A percentile compares a stretch with the other conserved stretches of the same genome.
Conservation (phyloP, 2,797 vertebrate species). For the Lagorchestes hirsutus region DNA sequence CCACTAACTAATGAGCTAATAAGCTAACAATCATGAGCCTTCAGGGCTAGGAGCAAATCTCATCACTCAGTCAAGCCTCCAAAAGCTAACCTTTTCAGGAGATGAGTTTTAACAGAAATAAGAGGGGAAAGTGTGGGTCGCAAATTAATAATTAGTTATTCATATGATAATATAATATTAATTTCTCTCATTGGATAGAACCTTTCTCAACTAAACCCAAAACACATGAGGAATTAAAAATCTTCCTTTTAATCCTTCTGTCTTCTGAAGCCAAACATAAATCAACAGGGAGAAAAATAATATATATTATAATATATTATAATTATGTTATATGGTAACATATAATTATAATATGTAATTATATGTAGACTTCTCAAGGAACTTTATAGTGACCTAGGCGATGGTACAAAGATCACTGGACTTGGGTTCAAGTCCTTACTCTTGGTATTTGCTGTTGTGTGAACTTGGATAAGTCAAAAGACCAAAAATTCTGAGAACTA, state of each 20-base stretch:
- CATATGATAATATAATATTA: not conserved
- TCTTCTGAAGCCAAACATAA: not conserved
- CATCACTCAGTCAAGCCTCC: not conserved
- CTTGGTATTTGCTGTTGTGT: not conserved
- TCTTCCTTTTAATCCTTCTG: constrained; percentile 15
- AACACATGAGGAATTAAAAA: not conserved
- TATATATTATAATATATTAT: no score
- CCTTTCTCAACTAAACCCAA: constrained; percentile 34
- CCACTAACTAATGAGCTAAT: not conserved
- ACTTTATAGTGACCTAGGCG: not conserved
- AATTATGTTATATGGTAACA: no score
- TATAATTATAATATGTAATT: not conserved
- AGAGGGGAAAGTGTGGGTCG: not conserved
- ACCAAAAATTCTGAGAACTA: not conserved
- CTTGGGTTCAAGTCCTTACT: not conserved
- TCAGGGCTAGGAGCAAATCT: not conserved
- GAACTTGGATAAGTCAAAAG: not conserved
- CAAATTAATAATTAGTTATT: not conserved
- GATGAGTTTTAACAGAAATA: not conserved
- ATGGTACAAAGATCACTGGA: not conserved
- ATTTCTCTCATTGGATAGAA: not conserved
- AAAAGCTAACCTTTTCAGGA: not conserved
- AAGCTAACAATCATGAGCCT: not conserved
- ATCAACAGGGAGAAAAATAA: constrained; percentile 14
- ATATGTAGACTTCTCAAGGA: not conserved